Conservation (phyloP, 2,113 vertebrate genomes). For the Eclectus roratus region DNA sequence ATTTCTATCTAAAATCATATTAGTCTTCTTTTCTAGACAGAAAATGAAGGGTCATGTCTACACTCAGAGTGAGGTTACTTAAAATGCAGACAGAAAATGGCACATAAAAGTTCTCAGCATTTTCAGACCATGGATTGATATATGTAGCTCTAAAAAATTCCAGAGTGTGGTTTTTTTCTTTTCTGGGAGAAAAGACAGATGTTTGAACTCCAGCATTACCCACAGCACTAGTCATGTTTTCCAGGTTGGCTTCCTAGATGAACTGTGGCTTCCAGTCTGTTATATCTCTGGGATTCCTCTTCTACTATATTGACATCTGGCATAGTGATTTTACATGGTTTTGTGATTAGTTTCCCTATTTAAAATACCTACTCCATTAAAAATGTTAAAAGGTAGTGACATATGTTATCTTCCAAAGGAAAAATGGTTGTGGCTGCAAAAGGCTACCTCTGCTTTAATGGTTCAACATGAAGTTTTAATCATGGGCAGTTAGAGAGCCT, state of each 20-base stretch:
- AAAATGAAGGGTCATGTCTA: constrained; percentile 13
- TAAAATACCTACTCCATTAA: background rate
- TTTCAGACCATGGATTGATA: background rate
- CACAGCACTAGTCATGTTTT: constrained; percentile 27
- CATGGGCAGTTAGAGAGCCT: background rate
- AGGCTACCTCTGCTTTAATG: background rate
- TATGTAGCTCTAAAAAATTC: constrained; percentile 6
- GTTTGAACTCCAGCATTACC: background rate
- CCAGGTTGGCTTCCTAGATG: constrained; percentile 20
- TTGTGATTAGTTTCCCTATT: background rate
- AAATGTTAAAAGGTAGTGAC: background rate
- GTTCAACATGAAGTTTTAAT: background rate
- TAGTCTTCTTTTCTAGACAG: constrained; percentile 39
- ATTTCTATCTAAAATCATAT: constrained; percentile 14
- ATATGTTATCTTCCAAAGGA: background rate
- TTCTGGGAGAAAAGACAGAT: constrained; percentile 5
- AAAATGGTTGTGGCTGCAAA: background rate
- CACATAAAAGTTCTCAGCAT: background rate
- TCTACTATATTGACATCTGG: constrained; percentile 28
- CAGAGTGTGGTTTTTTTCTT: background rate
- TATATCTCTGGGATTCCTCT: constrained; percentile 23
- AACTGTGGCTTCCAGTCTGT: constrained; percentile 9
- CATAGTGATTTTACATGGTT: background rate
- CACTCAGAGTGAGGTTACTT: background rate
- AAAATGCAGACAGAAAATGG: constrained; percentile 28